phyloP scores from a whole-genome alignment of 2,888 invertebrate species.

The Seira musarum region DNA sequence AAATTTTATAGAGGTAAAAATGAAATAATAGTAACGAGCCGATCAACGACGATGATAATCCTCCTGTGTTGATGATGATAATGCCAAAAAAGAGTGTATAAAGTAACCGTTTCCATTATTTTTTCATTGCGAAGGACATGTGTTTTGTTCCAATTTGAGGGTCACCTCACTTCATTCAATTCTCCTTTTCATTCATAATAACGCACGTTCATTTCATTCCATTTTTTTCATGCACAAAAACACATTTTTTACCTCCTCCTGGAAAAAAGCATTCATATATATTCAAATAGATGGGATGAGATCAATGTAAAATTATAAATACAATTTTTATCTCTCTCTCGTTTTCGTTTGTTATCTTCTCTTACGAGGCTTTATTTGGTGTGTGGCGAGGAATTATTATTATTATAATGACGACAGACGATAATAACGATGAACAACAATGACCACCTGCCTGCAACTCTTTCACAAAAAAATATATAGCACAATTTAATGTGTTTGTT shows the following conservation, averaged over 20 bases:
- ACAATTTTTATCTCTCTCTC: slow-evolving; percentile 37
- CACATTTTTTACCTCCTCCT: no score
- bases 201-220: slow-evolving; percentile 28
- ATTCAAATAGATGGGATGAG: not conserved
- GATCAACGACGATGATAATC: no score
- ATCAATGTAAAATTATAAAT: slow-evolving; percentile 49
- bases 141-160: slow-evolving; percentile 51
- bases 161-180: slow-evolving; percentile 46
- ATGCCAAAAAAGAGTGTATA: slow-evolving; percentile 16
- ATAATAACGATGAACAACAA: slow-evolving; percentile 57
- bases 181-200: slow-evolving; percentile 36
- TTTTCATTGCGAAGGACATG: slow-evolving; percentile 51
- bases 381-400: slow-evolving; percentile 51
- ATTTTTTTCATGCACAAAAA: no score
- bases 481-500: slow-evolving; percentile 60
- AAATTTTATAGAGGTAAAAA: no score
- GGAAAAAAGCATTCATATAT: no score
- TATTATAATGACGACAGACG: slow-evolving; percentile 46
- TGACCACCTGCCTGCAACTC: slow-evolving; percentile 64
- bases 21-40: slow-evolving; percentile 14
- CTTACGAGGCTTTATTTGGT: slow-evolving; percentile 16
- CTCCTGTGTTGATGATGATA: slow-evolving; percentile 32
- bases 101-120: slow-evolving; percentile 48
- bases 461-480: not conserved
- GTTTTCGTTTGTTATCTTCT: not conserved